A percentile compares a stretch with the other conserved stretches of the same genome.
These are phyloP conservation scores for Dioctria linearis DNA, from an alignment of 2,888 invertebrate genomes.

Conservation along the genomic window DNA sequence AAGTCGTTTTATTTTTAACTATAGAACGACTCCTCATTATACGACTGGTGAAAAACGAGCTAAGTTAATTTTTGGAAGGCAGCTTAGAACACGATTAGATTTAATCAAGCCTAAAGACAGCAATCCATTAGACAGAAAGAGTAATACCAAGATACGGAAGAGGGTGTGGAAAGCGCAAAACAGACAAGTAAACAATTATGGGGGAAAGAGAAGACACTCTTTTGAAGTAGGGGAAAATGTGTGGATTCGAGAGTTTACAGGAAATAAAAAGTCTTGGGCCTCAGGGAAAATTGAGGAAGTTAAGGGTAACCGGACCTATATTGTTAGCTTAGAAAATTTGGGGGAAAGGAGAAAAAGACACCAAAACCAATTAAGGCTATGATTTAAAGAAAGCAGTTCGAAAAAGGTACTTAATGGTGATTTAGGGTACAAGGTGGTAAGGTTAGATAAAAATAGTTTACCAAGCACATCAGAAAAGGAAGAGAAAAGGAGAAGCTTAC, in stretches of 20 bases:
- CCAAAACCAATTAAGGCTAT: too few species aligned
- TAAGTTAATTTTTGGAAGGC: neutral
- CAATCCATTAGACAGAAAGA: neutral
- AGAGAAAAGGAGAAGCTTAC: too few species aligned
- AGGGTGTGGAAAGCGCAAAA: neutral
- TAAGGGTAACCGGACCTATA: too few species aligned
- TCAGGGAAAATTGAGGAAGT: neutral
- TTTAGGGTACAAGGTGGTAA: too few species aligned
- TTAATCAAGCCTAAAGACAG: neutral
- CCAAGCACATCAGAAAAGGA: too few species aligned
- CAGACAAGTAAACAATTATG: too few species aligned
- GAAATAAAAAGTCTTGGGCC: neutral
- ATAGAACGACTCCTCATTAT: conserved; percentile 1
- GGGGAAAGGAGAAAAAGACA: too few species aligned
- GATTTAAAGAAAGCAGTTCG: too few species aligned
- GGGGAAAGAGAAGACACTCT: neutral
- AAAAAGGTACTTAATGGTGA: too few species aligned
- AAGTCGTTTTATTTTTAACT: neutral
- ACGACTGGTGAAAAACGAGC: conserved; percentile 11
- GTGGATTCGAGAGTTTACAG: too few species aligned
- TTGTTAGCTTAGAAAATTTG: too few species aligned
- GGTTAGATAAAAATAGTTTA: too few species aligned
- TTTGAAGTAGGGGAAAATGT: neutral
- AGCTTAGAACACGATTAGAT: conserved; percentile 21
- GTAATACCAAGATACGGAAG: neutral